Conservation (phyloP, 1,140 invertebrate species). For the Nilaparvata lugens region DNA sequence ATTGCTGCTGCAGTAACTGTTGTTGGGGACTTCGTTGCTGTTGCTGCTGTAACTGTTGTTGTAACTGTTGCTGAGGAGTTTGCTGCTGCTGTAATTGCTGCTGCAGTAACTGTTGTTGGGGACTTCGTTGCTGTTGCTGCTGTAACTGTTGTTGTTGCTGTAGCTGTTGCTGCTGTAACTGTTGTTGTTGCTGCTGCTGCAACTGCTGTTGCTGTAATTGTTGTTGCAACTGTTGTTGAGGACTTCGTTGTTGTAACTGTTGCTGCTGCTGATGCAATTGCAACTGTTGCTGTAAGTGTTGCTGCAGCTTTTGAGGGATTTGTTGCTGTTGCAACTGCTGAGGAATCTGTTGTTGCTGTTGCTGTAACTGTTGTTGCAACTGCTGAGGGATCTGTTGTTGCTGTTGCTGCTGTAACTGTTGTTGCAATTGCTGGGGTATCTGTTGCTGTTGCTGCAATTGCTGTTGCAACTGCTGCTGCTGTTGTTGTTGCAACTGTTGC, state of each 20-base stretch:
- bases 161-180: conserved; percentile 13
- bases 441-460: conserved; percentile 26
- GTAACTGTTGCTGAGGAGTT: conserved; percentile 5
- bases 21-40: conserved; percentile 15
- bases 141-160: conserved; percentile 24
- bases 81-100: not conserved
- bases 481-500: conserved; percentile 1
- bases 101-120: conserved; percentile 15
- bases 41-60: conserved; percentile 15
- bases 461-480: conserved; percentile 30
- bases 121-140: conserved; percentile 27
- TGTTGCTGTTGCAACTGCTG: conserved; percentile 5
- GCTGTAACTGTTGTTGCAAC: conserved; percentile 23
- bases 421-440: conserved; percentile 18
- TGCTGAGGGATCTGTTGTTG: conserved; percentile 18
- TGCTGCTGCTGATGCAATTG: conserved; percentile 18
- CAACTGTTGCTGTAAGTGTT: conserved; percentile 14
- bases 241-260: conserved; percentile 25
- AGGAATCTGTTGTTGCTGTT: conserved; percentile 19
- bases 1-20: conserved; percentile 25
- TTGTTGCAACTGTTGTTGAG: conserved; percentile 16
- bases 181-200: conserved; percentile 7
- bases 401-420: conserved; percentile 30
- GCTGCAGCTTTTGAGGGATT: conserved; percentile 3
- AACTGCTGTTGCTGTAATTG: not conserved